phyloP scores from a whole-genome alignment of 53 echinoderm and acorn worm species.

The Holothuria leucospilota region DNA sequence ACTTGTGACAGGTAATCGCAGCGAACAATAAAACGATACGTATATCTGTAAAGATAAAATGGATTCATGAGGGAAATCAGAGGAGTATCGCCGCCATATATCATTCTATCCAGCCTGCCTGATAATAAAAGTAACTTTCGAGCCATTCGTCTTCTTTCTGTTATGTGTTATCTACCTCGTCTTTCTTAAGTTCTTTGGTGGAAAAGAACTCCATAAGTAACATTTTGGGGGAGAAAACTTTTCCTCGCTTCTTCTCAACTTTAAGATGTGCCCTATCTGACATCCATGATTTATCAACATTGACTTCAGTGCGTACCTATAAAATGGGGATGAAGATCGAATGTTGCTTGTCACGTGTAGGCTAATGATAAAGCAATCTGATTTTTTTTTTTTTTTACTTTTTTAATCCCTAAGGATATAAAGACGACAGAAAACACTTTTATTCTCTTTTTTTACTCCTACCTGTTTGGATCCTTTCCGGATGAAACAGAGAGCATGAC shows the following conservation, averaged over 20 bases:
- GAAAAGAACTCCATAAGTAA: not conserved
- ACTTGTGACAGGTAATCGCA: conserved; percentile 17
- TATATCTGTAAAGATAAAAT: not conserved
- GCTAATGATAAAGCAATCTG: too few species aligned
- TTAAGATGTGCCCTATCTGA: too few species aligned
- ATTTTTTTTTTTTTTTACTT: too few species aligned
- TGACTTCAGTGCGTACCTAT: too few species aligned
- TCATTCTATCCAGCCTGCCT: not conserved
- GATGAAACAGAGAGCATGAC: too few species aligned
- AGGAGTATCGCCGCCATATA: not conserved
- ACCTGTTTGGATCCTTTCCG: too few species aligned
- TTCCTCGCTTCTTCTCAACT: not conserved
- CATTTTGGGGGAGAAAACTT: not conserved
- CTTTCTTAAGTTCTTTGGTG: not conserved
- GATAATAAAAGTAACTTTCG: conserved; percentile 16
- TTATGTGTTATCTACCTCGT: not conserved
- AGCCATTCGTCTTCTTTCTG: not conserved
- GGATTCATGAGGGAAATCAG: conserved; percentile 31
- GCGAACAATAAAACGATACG: conserved; percentile 37
- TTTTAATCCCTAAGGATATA: too few species aligned
- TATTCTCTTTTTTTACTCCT: too few species aligned
- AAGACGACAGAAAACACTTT: too few species aligned
- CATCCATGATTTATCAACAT: too few species aligned
- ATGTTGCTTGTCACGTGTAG: too few species aligned
- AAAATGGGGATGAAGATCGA: too few species aligned